Evolutionary conservation across 2,797 vertebrate species (phyloP).

Genomic region (Enteromius afrohamiltoni): DNA sequence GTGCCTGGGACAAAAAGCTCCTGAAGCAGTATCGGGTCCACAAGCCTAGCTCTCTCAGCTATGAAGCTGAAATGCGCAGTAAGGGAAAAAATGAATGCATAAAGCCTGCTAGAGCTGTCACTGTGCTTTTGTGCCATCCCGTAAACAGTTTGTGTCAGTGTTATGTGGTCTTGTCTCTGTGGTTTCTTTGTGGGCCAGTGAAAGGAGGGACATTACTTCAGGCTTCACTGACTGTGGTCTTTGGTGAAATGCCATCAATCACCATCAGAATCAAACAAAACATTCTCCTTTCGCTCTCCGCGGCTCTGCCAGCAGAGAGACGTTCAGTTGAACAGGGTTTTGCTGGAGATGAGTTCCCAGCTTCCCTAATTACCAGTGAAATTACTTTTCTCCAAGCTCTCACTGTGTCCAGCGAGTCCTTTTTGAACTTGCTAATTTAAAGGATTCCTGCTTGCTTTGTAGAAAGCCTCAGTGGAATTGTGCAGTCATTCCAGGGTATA

Average conservation of each 20-base stretch:
- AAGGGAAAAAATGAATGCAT: conserved; percentile 67
- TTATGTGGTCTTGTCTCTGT: conserved; percentile 39
- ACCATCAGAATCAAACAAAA: conserved; percentile 49
- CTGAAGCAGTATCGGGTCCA: conserved; percentile 94
- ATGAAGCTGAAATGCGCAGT: conserved; percentile 95
- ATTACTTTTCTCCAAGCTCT: conserved; percentile 44
- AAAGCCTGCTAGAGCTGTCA: conserved; percentile 21
- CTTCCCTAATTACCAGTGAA: conserved; percentile 50
- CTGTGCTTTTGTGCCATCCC: conserved; percentile 22
- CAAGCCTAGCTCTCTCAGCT: conserved; percentile 95
- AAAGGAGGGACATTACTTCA: conserved; percentile 35
- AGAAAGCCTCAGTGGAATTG: conserved; percentile 13
- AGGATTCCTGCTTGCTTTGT: conserved; percentile 35
- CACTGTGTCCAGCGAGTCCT: conserved; percentile 14
- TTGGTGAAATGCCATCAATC: conserved; percentile 47
- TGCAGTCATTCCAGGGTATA: neutral
- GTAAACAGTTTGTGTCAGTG: conserved; percentile 44
- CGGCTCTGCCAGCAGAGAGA: conserved; percentile 1
- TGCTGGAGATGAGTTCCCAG: conserved; percentile 43
- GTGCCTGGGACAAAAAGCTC: conserved; percentile 97
- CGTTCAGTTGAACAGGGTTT: conserved; percentile 20
- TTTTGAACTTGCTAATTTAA: conserved; percentile 37
- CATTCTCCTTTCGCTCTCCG: conserved; percentile 23
- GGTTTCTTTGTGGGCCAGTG: conserved; percentile 29
- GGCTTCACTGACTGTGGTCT: conserved; percentile 29